A percentile compares a stretch with the other conserved stretches of the same genome.
These are phyloP conservation scores for Trichomycterus rosablanca DNA, from an alignment of 2,113 vertebrate species.

Conservation along the genomic window DNA sequence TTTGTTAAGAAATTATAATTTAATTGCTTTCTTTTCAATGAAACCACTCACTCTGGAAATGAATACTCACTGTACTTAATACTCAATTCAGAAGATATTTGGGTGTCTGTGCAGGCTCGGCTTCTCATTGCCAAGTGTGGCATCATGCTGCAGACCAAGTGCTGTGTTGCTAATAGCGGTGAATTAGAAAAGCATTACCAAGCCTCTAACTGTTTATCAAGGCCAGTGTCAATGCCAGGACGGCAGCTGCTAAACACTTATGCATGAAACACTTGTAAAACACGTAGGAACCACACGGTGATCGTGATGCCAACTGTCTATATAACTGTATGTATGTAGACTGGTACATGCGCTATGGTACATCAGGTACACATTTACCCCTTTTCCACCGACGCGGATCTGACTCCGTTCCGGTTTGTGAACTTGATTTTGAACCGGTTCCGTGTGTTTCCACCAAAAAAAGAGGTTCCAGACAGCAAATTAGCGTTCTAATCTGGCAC, in stretches of 20 bases:
- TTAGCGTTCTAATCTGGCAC: too few relatives aligned
- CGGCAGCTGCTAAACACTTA: slow-evolving; percentile 36
- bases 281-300: slow-evolving; percentile 19
- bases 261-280: slow-evolving; percentile 36
- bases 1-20: too few relatives aligned
- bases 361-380: too few relatives aligned
- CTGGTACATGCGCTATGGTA: background rate
- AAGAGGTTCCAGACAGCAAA: too few relatives aligned
- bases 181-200: slow-evolving; percentile 29
- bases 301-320: slow-evolving; percentile 27
- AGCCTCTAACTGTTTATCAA: slow-evolving; percentile 37
- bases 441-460: too few relatives aligned
- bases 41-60: too few relatives aligned
- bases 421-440: too few relatives aligned
- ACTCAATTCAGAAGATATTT: slow-evolving; percentile 29
- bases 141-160: slow-evolving; percentile 18
- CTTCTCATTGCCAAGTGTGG: slow-evolving; percentile 9
- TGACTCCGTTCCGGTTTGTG: too few relatives aligned
- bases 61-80: slow-evolving; percentile 5
- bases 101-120: slow-evolving; percentile 14
- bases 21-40: too few relatives aligned
- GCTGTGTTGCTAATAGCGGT: slow-evolving; percentile 31
- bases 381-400: too few relatives aligned
- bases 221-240: slow-evolving; percentile 36
- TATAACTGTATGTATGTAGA: slow-evolving; percentile 22